Base-by-base conservation (phyloP, 2,797 vertebrate species). In the Cyclura pinguis region DNA sequence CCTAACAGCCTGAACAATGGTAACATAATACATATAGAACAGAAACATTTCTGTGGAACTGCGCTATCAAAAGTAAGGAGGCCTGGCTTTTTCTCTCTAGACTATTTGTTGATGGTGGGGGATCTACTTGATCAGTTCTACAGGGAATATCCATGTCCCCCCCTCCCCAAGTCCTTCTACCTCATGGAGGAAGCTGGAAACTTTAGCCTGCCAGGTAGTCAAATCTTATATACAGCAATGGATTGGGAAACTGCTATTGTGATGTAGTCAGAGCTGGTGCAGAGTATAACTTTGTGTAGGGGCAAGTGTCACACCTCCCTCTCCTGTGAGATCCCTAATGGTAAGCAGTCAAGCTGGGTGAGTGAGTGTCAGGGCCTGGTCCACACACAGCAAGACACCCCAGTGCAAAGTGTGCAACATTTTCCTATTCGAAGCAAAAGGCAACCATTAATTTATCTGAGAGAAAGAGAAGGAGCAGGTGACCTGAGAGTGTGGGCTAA, bases 31-130 rank as follows among this genome's bases (percentile, higher is more conserved):
- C 67, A 69, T 50, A 12, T 16, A 22, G 32, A 4, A 16, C 62
- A 59, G 22, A 18, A 18, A 1, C 3, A 55, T 50, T 77, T 29
- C 57, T 35, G 29, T 10, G 6, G 13, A 67, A 74, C 27, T 38
- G n/a, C 16, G 57, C 6, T 16, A 29, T 0, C 0, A 0, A 2
- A 2, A 0, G 32, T 3, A 1, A 9, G 47, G 1, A 3, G 1
- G 87, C 38, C 0, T 74, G 55, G 52, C 52, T 84, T 22, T 47
- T 57, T 22, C 32, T 57, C 22, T 57, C 27, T 47, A 47, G 14
- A 20, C 3, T 62, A 84, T 42, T 14, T 67, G 47, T 50, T 69
- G 47, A 77, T 2, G 13, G 10, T 84, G 59, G 35, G 55, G 59
- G 42, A 22, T 55, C 32, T 24, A 2, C 27, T 52, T 55, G 38